Evolutionary conservation across 2,113 vertebrate genomes (phyloP).

Genomic region (Numida meleagris): DNA sequence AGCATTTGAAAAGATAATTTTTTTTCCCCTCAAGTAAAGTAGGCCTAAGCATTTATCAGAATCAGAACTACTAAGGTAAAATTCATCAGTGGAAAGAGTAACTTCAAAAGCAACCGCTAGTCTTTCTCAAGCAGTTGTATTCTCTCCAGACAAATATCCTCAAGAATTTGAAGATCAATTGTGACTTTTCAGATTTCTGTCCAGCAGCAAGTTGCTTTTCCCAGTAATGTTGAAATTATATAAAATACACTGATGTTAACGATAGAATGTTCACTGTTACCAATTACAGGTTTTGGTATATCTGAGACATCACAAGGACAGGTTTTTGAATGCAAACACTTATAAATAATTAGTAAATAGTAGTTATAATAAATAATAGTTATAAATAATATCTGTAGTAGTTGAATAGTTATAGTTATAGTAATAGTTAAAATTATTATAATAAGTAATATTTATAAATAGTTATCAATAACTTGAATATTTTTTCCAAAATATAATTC

Average conservation of each 20-base stretch:
- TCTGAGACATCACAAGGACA: neutral
- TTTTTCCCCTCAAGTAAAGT: neutral
- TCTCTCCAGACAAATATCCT: neutral
- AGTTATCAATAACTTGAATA: neutral
- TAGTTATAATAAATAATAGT: neutral
- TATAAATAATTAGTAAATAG: neutral
- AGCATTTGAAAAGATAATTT: conserved; percentile 9
- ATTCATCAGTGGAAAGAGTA: neutral
- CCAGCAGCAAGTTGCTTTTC: neutral
- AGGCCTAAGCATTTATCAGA: neutral
- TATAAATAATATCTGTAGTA: neutral
- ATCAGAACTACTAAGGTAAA: conserved; percentile 14
- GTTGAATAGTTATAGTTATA: too few relatives aligned
- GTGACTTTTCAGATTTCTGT: neutral
- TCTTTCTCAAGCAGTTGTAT: neutral
- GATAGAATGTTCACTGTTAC: neutral
- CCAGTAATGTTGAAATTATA: neutral
- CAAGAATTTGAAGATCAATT: neutral
- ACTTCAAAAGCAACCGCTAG: neutral
- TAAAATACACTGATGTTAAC: neutral
- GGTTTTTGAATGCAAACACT: neutral
- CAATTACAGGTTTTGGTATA: neutral
- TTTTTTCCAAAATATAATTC: neutral
- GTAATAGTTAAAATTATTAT: too few relatives aligned
- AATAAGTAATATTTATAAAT: too few relatives aligned